Evolutionary conservation across 1,140 invertebrate species (phyloP), one percentile per base, ranked within the genome.

Genomic region (Gerris buenoi): DNA sequence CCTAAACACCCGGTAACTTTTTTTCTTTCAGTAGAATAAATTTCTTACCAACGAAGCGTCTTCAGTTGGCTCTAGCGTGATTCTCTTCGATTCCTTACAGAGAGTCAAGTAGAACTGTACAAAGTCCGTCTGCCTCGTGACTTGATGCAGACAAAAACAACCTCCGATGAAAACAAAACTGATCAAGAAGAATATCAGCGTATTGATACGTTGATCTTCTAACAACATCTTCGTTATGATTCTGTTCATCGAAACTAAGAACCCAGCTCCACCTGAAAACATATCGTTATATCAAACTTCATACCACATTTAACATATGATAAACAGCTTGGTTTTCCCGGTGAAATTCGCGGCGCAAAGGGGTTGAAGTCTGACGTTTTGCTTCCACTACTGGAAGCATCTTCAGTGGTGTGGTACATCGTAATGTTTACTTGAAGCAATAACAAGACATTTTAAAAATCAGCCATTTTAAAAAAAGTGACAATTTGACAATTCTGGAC

Each of bases 171-270:
- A 84, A 0, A 84, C 74, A 63, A 89, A 87, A 22, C 90, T 92
- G 18, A 90, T 79, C 18, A 83, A 78, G 74, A 95, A 94, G 78
- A 94, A 95, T 73, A 91, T 84, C 27, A 90, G 84, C 0, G 91
- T 95, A 73, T 91, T 94, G 27, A 86, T 77, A 63, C 84, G 79
- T 73, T 88, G 81, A 76, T 92, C 85, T 73, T 86, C 75, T 29
- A 89, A 78, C 68, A 92, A 68, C 68, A 85, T 77, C 78, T 93
- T 94, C 0, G 91, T 94, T 25, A 91, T 71, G 61, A 94, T 90
- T 25, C 91, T 81, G 76, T 90, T 91, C 1, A 85, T 75, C 14
- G 91, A 94, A 2, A 93, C 88, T 78, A 91, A 84, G 65, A 94
- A 85, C 5, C 91, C 91, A 23, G 91, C 91, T 27, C 88, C 85